Base-by-base conservation (phyloP, 2,888 invertebrate genomes). In the Melieria omissa region DNA sequence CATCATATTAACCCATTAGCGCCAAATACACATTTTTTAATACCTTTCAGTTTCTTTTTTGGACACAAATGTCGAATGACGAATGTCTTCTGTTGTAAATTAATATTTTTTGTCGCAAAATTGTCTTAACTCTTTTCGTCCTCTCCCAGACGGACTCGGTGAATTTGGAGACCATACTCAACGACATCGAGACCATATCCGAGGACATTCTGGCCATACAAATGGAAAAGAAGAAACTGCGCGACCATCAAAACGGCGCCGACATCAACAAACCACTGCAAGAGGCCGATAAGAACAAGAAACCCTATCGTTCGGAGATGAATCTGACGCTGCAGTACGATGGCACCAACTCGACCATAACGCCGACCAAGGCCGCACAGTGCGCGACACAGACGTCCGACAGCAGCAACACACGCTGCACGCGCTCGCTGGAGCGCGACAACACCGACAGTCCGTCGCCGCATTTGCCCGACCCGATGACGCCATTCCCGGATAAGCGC, bases 101-200 rank as follows among this genome's bases (percentile, higher is more conserved):
- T 2, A 29, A 29, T 29, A 2, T 29, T 29, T 29, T 29, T 3
- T 29, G 29, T 29, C 3, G 29, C 29, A 29, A 29, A 29, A 29
- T 29, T 29, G 29, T 29, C 29, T 29, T 3, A 29, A 29, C 29
- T 29, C 29, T 29, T 29, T 29, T 3, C 29, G 29, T 29, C 3
- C 29, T 29, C 29, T 29, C 2, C 12, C 74, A 84, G 84, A 83
- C 84, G 79, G 90, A 89, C 42, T 91, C 90, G 10, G 92, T 91
- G 0, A 92, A 92, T 80, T 87, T 93, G 55, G 92, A 93, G 78
- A 91, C 92, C 74, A 85, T 93, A 58, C 85, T 93, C 0, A 90
- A 91, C 72, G 92, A 93, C 74, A 92, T 92, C 6, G 91, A 92
- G 81, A 89, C 90, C 0, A 88, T 90, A 69, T 89, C 90, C 1